Conservation (phyloP, 23 tunicate genomes). For the Ascidia mentula region DNA sequence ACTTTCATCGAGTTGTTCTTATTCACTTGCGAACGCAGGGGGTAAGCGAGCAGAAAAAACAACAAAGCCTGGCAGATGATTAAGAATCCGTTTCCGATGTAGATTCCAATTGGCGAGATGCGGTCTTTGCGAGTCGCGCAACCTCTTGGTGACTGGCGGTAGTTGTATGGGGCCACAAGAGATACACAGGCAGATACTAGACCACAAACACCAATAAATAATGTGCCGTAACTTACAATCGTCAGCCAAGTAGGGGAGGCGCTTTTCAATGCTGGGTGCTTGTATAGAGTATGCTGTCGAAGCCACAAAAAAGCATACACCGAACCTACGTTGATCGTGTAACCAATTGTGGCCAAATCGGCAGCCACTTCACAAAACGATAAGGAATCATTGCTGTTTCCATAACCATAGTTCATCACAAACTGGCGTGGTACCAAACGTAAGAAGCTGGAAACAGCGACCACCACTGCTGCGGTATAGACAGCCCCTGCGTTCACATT, state of each 20-base stretch:
- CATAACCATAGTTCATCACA: not conserved
- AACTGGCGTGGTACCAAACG: not conserved
- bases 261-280: not conserved
- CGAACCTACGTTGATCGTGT: not conserved
- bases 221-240: not conserved
- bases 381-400: not conserved
- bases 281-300: not conserved
- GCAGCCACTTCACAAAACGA: not conserved
- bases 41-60: not conserved
- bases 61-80: not conserved
- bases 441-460: not conserved
- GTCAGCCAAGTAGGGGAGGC: not conserved
- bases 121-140: not conserved
- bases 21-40: not conserved
- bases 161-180: not conserved
- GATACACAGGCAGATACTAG: not conserved
- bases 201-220: not conserved
- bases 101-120: not conserved
- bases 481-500: slow-evolving; percentile 14
- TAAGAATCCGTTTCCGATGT: not conserved
- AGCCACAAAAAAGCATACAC: not conserved
- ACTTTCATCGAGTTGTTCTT: not conserved
- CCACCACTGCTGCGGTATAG: not conserved
- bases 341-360: not conserved
- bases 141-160: not conserved